Conservation (phyloP, 2,797 vertebrate species). For the Gymnocypris eckloni region DNA sequence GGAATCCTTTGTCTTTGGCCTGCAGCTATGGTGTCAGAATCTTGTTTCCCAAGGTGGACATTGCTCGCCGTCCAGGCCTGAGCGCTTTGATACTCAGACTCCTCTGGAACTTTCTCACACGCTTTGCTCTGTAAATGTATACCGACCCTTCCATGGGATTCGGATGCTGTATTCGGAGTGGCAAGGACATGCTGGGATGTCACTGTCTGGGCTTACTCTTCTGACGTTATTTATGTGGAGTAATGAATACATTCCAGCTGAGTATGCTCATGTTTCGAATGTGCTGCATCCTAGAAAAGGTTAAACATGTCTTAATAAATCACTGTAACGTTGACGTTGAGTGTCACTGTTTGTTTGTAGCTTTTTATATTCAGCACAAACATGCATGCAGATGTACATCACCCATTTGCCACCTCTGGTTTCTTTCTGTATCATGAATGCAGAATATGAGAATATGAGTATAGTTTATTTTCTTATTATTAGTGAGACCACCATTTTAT, state of each 20-base stretch:
- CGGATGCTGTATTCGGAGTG: neutral
- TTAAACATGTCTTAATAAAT: constrained; percentile 86
- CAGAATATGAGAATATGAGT: neutral
- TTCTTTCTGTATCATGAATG: neutral
- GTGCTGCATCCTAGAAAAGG: constrained; percentile 86
- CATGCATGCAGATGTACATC: neutral
- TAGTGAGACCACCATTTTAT: neutral
- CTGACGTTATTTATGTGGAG: constrained; percentile 11
- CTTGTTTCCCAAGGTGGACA: constrained; percentile 13
- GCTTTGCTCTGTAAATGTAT: constrained; percentile 30
- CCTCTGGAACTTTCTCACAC: constrained; percentile 23
- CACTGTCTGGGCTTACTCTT: neutral
- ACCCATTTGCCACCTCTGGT: neutral
- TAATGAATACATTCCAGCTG: constrained; percentile 78
- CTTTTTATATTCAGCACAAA: neutral
- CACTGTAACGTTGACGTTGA: constrained; percentile 58
- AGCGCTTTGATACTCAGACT: constrained; percentile 34
- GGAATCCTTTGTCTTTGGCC: constrained; percentile 31
- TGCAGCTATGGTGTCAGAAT: constrained; percentile 30
- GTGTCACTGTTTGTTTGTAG: neutral
- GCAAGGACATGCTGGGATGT: constrained; percentile 28
- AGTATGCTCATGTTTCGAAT: constrained; percentile 82
- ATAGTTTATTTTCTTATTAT: neutral
- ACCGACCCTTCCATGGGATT: constrained; percentile 1
- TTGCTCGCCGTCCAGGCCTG: neutral